Evolutionary conservation across 2,888 invertebrate species (phyloP), one percentile per base, ranked within the genome.

Genomic region (Pachymerium ferrugineum): DNA sequence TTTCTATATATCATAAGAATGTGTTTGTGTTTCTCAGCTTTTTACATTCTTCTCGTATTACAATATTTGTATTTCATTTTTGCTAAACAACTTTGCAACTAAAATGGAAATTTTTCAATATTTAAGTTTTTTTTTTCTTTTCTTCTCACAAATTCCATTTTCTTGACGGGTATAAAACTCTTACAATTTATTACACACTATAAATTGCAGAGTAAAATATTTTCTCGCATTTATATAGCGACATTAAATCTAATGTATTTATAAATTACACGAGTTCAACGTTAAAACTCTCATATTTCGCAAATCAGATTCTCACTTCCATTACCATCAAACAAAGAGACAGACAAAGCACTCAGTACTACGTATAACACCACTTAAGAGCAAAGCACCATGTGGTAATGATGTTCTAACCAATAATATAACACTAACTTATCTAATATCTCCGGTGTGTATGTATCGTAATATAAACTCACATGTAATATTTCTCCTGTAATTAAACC

Each of bases 231-330:
- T 62, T 62, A 62, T 62, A 62, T 28, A 62, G 62, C 62, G 28
- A 62, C 62, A 25, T 62, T 62, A 62, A 62, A 62, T 62, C 62
- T 62, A 62, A 62, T 62, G 62, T 62, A 62, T 62, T 62, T 62
- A 25, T 62, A 62, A 62, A 62, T 62, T 62, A 62, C 62, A 62
- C 54, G 10, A 62, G 25, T 25, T 8, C 62, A 62, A 25, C 62
- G 14, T 62, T 62, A 62, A 62, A 62, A 62, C 62, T 62, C 22
- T 62, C 62, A 62, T 62, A 62, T 62, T 62, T 62, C 28, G 25
- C 10, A 22, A 62, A 62, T 62, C 62, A 28, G 62, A 22, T 62
- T 62, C 62, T 62, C 62, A 62, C 62, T 62, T 62, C 62, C 62
- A 62, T 62, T 62, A 62, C 10, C 62, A 62, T 62, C 25, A 62